These are phyloP conservation scores for Catalaphyllia jardinei DNA, from an alignment of 64 coral and sea anemone species.

Conservation along the genomic window DNA sequence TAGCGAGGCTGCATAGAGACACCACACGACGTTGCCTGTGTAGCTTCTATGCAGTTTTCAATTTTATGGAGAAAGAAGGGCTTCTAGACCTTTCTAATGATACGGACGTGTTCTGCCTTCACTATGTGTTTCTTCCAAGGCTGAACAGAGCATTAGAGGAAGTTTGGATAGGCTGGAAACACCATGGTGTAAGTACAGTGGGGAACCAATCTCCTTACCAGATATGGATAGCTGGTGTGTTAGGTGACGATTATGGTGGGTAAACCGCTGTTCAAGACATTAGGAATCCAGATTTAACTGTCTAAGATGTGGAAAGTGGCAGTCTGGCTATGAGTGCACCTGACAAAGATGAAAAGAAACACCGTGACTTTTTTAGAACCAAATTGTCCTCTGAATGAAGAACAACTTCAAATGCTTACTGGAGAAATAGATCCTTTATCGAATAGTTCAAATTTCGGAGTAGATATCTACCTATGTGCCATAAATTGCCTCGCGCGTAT, in stretches of 20 bases:
- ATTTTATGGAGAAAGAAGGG: slow-evolving; percentile 5
- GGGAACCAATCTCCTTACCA: slow-evolving; percentile 39
- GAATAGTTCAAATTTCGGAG: slow-evolving; percentile 23
- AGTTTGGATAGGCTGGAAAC: neutral
- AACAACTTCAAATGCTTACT: slow-evolving; percentile 7
- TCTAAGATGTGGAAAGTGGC: neutral
- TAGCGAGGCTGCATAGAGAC: slow-evolving; percentile 6
- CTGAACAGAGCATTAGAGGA: slow-evolving; percentile 48
- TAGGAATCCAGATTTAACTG: slow-evolving; percentile 20
- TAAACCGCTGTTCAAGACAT: slow-evolving; percentile 57
- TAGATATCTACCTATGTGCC: slow-evolving; percentile 51
- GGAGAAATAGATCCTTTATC: slow-evolving; percentile 14
- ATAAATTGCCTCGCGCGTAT: slow-evolving; percentile 37
- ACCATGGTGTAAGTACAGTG: slow-evolving; percentile 44
- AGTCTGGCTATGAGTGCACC: neutral
- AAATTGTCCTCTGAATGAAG: slow-evolving; percentile 33
- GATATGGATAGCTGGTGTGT: slow-evolving; percentile 35
- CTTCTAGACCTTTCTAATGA: slow-evolving; percentile 38
- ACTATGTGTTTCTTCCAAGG: slow-evolving; percentile 42
- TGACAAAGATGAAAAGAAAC: slow-evolving; percentile 9
- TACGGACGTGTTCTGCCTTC: slow-evolving; percentile 52
- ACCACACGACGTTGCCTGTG: slow-evolving; percentile 3
- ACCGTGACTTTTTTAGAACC: slow-evolving; percentile 45
- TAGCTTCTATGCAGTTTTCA: neutral
- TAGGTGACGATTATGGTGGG: slow-evolving; percentile 8